phyloP scores from a whole-genome alignment of 2,797 vertebrate genomes.

The Petrocephalus sullivani region DNA sequence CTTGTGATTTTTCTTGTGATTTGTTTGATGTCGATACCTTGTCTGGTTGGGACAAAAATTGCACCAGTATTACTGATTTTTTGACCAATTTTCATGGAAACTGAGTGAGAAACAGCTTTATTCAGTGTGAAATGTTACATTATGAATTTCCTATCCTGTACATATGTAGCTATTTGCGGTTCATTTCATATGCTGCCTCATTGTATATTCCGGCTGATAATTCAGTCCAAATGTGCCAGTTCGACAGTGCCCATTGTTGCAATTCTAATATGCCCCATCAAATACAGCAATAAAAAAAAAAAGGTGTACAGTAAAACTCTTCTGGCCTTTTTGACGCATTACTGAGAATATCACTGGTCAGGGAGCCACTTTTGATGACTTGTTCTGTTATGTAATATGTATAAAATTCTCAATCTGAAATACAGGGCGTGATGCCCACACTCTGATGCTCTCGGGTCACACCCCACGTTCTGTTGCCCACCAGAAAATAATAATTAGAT shows the following conservation, averaged over 20 bases:
- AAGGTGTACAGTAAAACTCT: not conserved
- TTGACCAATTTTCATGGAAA: not conserved
- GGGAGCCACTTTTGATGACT: not conserved
- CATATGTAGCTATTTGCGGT: not conserved
- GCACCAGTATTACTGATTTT: not conserved
- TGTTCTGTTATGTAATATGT: not conserved
- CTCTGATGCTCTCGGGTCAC: constrained; percentile 27
- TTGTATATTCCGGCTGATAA: not conserved
- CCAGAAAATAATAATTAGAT: constrained; percentile 53
- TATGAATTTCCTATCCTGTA: not conserved
- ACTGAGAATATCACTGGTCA: not conserved
- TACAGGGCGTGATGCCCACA: constrained; percentile 26
- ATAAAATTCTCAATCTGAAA: constrained; percentile 22
- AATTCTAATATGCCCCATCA: not conserved
- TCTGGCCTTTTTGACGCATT: not conserved
- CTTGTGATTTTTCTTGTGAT: not conserved
- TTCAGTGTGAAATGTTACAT: constrained; percentile 6
- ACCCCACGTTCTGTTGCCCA: constrained; percentile 35
- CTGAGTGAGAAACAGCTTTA: not conserved
- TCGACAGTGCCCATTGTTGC: not conserved
- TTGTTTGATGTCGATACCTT: constrained; percentile 14
- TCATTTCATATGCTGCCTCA: not conserved
- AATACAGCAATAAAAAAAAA: not conserved
- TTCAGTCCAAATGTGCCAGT: not conserved
- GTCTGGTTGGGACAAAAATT: not conserved